phyloP scores from a whole-genome alignment of 2,888 invertebrate genomes.

The Drosophila yooni region DNA sequence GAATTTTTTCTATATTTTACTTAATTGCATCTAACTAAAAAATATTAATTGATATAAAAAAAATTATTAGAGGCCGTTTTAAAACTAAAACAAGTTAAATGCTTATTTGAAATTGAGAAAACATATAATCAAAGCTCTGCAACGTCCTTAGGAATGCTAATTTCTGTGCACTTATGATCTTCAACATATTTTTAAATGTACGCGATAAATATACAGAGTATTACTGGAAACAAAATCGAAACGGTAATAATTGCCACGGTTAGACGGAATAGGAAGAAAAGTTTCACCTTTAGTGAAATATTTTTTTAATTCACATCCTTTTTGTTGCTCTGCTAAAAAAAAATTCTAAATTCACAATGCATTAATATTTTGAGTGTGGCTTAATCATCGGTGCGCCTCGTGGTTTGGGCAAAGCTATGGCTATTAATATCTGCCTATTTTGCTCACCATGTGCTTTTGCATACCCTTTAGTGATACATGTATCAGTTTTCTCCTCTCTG shows the following conservation, averaged over 20 bases:
- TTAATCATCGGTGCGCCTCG: not conserved
- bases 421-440: not conserved
- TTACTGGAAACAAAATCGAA: not conserved
- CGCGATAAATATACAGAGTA: not conserved
- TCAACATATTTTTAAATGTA: not conserved
- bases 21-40: not conserved
- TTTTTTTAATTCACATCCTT: not conserved
- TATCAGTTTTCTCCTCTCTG: not conserved
- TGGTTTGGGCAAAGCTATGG: not conserved
- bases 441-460: not conserved
- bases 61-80: not conserved
- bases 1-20: not conserved
- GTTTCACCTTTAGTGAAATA: not conserved
- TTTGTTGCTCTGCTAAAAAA: not conserved
- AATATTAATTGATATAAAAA: not conserved
- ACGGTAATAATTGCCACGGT: not conserved
- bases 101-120: not conserved
- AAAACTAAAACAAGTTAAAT: not conserved
- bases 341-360: not conserved
- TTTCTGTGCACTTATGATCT: not conserved
- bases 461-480: not conserved
- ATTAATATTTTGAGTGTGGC: not conserved
- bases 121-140: not conserved
- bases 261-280: not conserved
- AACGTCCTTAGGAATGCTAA: not conserved